Evolutionary conservation across 1,140 invertebrate species (phyloP).

Genomic region (Glossosoma conforme): DNA sequence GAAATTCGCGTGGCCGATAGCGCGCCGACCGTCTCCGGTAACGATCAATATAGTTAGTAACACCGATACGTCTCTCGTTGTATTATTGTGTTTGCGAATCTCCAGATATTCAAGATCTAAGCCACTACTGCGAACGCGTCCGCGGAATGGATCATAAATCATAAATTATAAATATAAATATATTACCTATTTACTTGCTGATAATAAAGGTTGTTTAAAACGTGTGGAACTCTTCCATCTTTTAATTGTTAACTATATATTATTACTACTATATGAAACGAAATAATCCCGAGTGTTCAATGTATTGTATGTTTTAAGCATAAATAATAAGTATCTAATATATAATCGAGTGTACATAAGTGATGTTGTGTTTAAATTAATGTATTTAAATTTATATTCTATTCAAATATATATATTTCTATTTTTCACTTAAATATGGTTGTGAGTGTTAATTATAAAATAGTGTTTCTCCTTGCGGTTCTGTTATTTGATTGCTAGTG

Average conservation of each 20-base stretch:
- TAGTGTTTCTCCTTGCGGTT: not conserved
- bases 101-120: too few species aligned
- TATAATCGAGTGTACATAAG: constrained; percentile 17
- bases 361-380: constrained; percentile 21
- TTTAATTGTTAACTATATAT: not conserved
- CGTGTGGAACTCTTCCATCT: not conserved
- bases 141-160: too few species aligned
- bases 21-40: too few species aligned
- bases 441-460: constrained; percentile 22
- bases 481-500: not conserved
- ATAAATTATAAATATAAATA: too few species aligned
- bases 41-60: too few species aligned
- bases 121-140: too few species aligned
- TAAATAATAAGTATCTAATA: constrained; percentile 9
- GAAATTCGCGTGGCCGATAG: too few species aligned
- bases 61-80: too few species aligned
- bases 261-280: constrained; percentile 4
- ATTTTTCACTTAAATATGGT: constrained; percentile 30
- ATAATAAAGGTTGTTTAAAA: too few species aligned
- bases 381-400: constrained; percentile 17
- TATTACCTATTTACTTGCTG: too few species aligned
- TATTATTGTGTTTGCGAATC: too few species aligned
- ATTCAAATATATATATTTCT: constrained; percentile 19
- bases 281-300: constrained; percentile 27
- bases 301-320: constrained; percentile 23